phyloP scores from a whole-genome alignment of 2,888 invertebrate species.

The Oxystoma pomonae region DNA sequence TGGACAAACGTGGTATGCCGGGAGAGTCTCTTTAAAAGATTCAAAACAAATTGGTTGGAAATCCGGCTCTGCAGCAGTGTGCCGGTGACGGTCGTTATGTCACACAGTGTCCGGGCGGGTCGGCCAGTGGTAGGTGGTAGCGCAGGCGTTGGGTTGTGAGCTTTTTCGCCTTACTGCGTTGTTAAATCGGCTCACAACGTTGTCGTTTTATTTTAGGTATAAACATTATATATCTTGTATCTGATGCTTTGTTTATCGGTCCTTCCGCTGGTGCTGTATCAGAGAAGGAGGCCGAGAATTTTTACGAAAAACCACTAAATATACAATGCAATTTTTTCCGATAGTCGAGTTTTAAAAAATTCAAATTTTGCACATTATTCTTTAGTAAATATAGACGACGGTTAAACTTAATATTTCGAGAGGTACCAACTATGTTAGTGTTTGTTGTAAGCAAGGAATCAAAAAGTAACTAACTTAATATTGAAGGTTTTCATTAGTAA shows the following conservation, averaged over 20 bases:
- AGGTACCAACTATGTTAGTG: no score
- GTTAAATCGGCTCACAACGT: slow-evolving; percentile 17
- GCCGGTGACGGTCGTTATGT: slow-evolving; percentile 19
- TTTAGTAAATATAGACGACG: no score
- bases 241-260: slow-evolving; percentile 45
- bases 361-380: no score
- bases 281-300: slow-evolving; percentile 70
- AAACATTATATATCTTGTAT: slow-evolving; percentile 2
- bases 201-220: not conserved
- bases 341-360: no score
- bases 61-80: not conserved
- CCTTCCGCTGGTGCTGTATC: slow-evolving; percentile 81
- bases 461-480: no score
- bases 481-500: no score
- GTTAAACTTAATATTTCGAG: no score
- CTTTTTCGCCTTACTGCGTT: slow-evolving; percentile 16
- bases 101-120: slow-evolving; percentile 26
- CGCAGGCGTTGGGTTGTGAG: slow-evolving; percentile 19
- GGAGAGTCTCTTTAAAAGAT: not conserved
- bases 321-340: no score
- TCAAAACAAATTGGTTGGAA: not conserved
- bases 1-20: not conserved
- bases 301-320: slow-evolving; percentile 44
- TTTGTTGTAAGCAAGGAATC: no score
- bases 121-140: slow-evolving; percentile 19